These are phyloP conservation scores for Bufo bufo DNA, from an alignment of 2,113 vertebrate genomes.

Conservation along the genomic window DNA sequence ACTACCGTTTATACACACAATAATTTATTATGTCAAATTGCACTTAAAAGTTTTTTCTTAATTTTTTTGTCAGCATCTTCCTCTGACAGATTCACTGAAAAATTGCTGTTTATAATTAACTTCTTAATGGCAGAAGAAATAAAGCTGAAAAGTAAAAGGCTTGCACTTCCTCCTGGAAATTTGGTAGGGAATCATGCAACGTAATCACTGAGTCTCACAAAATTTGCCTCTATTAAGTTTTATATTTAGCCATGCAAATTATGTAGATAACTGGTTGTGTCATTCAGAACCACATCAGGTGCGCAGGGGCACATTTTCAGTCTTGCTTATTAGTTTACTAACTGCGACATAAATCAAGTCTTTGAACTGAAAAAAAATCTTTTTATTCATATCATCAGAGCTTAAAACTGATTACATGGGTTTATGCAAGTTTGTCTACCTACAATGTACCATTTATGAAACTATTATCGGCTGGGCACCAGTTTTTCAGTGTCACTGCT, in stretches of 20 bases:
- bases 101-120: neutral
- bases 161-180: constrained; percentile 39
- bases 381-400: constrained; percentile 26
- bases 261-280: constrained; percentile 50
- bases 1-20: too few species aligned
- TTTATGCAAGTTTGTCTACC: neutral
- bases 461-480: too few species aligned
- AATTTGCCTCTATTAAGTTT: constrained; percentile 50
- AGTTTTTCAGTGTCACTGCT: too few species aligned
- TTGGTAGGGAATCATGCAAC: constrained; percentile 29
- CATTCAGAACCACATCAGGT: constrained; percentile 49
- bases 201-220: constrained; percentile 33
- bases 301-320: constrained; percentile 16
- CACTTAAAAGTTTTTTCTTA: too few species aligned
- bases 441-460: too few species aligned
- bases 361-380: constrained; percentile 11
- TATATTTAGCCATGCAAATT: constrained; percentile 49
- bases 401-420: neutral
- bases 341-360: constrained; percentile 36
- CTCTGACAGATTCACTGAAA: neutral
- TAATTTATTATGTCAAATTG: too few species aligned
- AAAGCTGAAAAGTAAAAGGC: neutral
- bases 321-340: constrained; percentile 29
- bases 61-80: neutral
- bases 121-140: neutral